Percentiles rank a stretch among this genome's conserved stretches.
phyloP scores from a whole-genome alignment of 2,113 vertebrate species.

The Aramus guarauna region DNA sequence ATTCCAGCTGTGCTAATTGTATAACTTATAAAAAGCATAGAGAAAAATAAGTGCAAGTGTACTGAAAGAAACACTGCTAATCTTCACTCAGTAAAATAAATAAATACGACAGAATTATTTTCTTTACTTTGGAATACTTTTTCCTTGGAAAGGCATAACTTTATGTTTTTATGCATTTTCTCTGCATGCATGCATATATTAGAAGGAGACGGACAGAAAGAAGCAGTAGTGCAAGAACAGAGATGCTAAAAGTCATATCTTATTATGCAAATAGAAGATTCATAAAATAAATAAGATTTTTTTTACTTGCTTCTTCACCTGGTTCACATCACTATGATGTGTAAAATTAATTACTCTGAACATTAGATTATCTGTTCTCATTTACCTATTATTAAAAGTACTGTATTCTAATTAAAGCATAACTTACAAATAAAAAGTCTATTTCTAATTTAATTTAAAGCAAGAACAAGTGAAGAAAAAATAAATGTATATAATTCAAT shows the following conservation, averaged over 20 bases:
- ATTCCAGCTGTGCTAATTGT: neutral
- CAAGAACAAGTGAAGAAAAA: neutral
- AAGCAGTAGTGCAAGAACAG: neutral
- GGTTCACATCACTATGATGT: neutral
- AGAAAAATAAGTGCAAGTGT: neutral
- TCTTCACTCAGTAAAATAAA: neutral
- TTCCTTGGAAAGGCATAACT: neutral
- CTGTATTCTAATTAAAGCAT: neutral
- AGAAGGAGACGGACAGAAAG: neutral
- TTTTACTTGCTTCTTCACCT: neutral
- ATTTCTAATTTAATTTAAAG: neutral
- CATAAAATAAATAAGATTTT: neutral
- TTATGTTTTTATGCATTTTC: neutral
- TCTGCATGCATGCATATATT: neutral
- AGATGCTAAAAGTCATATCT: neutral
- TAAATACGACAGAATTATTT: neutral
- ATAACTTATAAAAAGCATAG: neutral
- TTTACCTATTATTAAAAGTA: neutral
- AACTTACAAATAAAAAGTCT: neutral
- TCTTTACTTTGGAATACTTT: neutral
- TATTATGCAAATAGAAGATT: neutral
- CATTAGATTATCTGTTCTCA: neutral
- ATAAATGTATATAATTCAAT: neutral
- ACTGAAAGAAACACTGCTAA: neutral
- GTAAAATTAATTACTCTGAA: neutral